phyloP scores from a whole-genome alignment of 2,113 vertebrate species.

The Vanacampus margaritifer region DNA sequence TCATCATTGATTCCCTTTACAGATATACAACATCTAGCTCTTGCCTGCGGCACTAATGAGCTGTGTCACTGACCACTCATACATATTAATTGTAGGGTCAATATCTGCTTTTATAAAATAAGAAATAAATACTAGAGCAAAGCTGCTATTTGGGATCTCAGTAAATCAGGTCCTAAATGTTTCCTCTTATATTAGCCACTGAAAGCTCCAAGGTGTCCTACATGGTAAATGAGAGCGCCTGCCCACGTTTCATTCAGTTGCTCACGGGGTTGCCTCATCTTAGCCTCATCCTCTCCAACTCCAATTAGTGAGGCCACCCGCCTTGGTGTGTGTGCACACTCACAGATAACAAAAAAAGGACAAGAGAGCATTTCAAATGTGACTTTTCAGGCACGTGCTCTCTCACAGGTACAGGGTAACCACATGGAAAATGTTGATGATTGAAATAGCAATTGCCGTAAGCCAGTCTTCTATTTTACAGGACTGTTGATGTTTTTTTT shows the following conservation, averaged over 20 bases:
- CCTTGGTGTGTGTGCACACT: slow-evolving; percentile 16
- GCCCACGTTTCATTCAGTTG: background rate
- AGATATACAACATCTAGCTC: background rate
- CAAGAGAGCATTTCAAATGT: slow-evolving; percentile 31
- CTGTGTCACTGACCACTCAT: background rate
- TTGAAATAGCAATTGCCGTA: no score
- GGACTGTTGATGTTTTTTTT: no score
- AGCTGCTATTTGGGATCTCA: no score
- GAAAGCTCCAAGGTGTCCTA: slow-evolving; percentile 14
- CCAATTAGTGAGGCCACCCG: slow-evolving; percentile 44
- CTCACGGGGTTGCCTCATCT: slow-evolving; percentile 7
- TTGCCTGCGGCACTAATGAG: background rate
- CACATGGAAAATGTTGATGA: background rate
- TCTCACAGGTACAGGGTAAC: slow-evolving; percentile 24
- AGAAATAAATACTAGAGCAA: background rate
- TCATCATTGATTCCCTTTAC: background rate
- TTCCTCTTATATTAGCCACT: background rate
- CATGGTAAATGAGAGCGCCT: slow-evolving; percentile 19
- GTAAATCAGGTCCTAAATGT: background rate
- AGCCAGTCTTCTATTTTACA: no score
- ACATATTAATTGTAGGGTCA: background rate
- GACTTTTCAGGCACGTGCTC: slow-evolving; percentile 12
- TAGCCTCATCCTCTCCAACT: slow-evolving; percentile 28
- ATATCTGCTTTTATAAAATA: background rate
- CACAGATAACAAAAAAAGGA: slow-evolving; percentile 21